Conservation (phyloP, 2,888 invertebrate species). For the Galerucella pusilla region DNA sequence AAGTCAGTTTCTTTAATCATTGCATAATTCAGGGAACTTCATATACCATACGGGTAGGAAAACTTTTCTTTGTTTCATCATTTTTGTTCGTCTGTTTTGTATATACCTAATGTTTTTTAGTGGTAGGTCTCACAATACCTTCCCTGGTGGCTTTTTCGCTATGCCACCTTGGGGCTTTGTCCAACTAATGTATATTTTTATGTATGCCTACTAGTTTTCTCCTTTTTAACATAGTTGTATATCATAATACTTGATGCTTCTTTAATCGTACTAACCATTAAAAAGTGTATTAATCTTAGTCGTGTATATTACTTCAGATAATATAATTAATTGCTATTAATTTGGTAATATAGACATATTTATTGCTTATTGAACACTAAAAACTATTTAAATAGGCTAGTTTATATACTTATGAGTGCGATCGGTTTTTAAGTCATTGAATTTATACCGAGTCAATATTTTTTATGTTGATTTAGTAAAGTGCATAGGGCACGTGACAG, state of each 20-base stretch:
- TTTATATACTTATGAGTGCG: no score
- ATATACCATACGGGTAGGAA: no score
- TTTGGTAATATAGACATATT: neutral
- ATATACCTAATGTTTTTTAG: no score
- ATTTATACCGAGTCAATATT: no score
- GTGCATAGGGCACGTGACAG: neutral
- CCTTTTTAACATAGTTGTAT: neutral
- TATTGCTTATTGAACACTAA: neutral
- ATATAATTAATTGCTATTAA: neutral
- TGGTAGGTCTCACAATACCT: no score
- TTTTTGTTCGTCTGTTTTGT: no score
- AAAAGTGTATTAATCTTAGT: neutral
- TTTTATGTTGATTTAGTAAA: neutral
- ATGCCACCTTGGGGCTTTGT: neutral
- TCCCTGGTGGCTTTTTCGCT: neutral
- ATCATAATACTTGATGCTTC: neutral
- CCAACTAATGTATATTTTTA: neutral
- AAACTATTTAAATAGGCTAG: neutral
- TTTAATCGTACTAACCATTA: neutral
- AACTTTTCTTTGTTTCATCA: no score
- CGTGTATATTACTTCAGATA: neutral
- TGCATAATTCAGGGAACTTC: no score
- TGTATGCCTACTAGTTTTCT: slow-evolving; percentile 5
- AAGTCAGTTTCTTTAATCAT: no score
- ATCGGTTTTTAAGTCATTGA: no score